A percentile compares a stretch with the other conserved stretches of the same genome.
These are phyloP conservation scores for Isurus oxyrinchus DNA, from an alignment of 2,113 vertebrate species.

Conservation along the genomic window DNA sequence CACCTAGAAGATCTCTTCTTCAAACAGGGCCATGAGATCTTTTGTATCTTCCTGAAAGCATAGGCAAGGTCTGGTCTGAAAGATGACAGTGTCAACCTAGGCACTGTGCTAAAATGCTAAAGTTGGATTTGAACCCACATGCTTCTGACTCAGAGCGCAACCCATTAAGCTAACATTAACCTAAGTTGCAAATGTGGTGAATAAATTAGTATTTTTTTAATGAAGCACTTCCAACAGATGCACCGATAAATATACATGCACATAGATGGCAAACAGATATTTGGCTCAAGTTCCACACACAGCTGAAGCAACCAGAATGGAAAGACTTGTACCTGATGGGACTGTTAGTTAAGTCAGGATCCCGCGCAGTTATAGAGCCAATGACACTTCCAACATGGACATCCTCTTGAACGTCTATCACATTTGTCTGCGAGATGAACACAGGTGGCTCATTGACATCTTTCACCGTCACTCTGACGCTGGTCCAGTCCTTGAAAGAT, in stretches of 20 bases:
- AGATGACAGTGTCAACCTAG: not conserved
- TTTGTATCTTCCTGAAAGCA: not conserved
- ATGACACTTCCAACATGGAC: slow-evolving; percentile 77
- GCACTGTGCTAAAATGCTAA: not conserved
- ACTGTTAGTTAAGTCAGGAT: slow-evolving; percentile 81
- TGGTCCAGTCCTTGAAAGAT: slow-evolving; percentile 89
- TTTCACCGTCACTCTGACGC: slow-evolving; percentile 80
- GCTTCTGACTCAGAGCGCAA: not conserved
- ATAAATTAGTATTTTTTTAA: not conserved
- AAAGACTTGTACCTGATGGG: slow-evolving; percentile 73
- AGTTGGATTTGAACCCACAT: not conserved
- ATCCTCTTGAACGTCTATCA: slow-evolving; percentile 91
- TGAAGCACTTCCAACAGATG: not conserved
- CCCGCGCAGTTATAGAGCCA: slow-evolving; percentile 78
- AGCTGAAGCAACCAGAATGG: not conserved
- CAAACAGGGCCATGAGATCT: not conserved
- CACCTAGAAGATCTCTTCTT: not conserved
- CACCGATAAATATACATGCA: not conserved
- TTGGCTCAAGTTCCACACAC: not conserved
- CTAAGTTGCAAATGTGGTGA: not conserved
- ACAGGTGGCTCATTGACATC: slow-evolving; percentile 85
- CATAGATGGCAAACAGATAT: not conserved
- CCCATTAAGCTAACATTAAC: not conserved
- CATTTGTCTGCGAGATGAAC: slow-evolving; percentile 69
- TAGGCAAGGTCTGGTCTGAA: not conserved